Evolutionary conservation across 2,888 invertebrate species (phyloP).

Genomic region (Parapristionchus giblindavisi): DNA sequence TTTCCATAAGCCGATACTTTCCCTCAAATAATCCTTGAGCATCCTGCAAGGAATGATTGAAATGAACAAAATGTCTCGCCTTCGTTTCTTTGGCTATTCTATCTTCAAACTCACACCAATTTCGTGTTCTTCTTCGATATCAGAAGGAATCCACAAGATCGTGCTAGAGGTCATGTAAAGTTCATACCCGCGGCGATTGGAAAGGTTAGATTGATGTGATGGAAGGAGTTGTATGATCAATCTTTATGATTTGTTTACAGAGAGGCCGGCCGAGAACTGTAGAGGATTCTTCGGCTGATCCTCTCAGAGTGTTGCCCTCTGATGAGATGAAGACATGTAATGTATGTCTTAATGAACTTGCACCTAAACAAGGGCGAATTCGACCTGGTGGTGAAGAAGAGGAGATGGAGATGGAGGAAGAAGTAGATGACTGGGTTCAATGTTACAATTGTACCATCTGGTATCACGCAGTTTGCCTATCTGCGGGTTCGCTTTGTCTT

Average conservation of each 20-base stretch:
- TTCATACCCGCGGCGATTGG: neutral
- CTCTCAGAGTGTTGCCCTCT: neutral
- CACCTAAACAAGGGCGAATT: neutral
- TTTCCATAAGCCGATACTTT: constrained; percentile 1
- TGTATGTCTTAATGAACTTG: neutral
- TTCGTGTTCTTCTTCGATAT: constrained; percentile 1
- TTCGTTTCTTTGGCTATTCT: neutral
- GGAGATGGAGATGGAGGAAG: neutral
- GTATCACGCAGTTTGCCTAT: neutral
- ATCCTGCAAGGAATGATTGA: neutral
- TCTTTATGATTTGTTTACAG: neutral
- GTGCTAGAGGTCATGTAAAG: neutral
- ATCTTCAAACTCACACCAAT: neutral
- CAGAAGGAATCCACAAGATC: neutral
- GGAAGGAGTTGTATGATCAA: neutral
- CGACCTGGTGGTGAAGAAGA: neutral
- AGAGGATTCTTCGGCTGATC: neutral
- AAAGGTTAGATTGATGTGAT: neutral
- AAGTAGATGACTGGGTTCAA: neutral
- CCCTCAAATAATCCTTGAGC: constrained; percentile 5
- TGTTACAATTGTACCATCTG: neutral
- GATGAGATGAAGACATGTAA: neutral
- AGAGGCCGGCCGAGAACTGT: neutral
- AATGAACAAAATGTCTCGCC: too few relatives aligned
- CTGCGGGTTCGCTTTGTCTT: neutral